A percentile compares a stretch with the other conserved stretches of the same genome.
Evolutionary conservation across 1,140 invertebrate genomes (phyloP).

Genomic region (Drosophila watanabei): DNA sequence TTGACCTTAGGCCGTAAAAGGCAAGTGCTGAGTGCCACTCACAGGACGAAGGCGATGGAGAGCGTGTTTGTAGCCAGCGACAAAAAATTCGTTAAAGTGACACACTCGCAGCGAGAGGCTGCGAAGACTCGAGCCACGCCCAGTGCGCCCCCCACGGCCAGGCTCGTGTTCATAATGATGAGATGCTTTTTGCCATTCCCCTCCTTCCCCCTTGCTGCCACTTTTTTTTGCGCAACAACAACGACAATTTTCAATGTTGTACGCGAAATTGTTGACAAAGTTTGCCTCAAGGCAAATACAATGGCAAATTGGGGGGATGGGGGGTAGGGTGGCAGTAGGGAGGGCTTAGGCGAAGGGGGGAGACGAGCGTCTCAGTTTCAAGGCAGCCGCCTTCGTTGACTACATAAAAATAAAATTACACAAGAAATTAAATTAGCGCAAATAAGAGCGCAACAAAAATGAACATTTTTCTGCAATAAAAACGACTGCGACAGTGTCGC

Average conservation of each 20-base stretch:
- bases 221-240: slow-evolving; percentile 77
- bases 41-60: slow-evolving; percentile 22
- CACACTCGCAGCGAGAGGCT: slow-evolving; percentile 43
- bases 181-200: slow-evolving; percentile 28
- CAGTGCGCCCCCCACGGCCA: slow-evolving; percentile 26
- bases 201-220: slow-evolving; percentile 12
- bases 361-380: slow-evolving; percentile 68
- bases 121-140: slow-evolving; percentile 56
- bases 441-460: slow-evolving; percentile 65
- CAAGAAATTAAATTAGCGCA: slow-evolving; percentile 83
- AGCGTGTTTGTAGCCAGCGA: slow-evolving; percentile 29
- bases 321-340: not conserved
- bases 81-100: slow-evolving; percentile 69
- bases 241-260: slow-evolving; percentile 76
- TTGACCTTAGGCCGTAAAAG: slow-evolving; percentile 72
- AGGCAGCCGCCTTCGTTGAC: slow-evolving; percentile 71
- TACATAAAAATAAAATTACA: slow-evolving; percentile 83
- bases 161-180: slow-evolving; percentile 64
- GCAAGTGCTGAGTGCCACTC: slow-evolving; percentile 63
- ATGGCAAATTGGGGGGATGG: slow-evolving; percentile 20
- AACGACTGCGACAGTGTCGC: slow-evolving; percentile 75
- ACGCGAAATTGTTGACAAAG: slow-evolving; percentile 82
- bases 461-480: slow-evolving; percentile 72
- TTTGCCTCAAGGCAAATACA: slow-evolving; percentile 81
- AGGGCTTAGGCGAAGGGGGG: not conserved